A percentile compares a stretch with the other conserved stretches of the same genome.
These are phyloP conservation scores for Panagrolaimus sp. DNA, from an alignment of 1,140 invertebrate species.

Conservation along the genomic window DNA sequence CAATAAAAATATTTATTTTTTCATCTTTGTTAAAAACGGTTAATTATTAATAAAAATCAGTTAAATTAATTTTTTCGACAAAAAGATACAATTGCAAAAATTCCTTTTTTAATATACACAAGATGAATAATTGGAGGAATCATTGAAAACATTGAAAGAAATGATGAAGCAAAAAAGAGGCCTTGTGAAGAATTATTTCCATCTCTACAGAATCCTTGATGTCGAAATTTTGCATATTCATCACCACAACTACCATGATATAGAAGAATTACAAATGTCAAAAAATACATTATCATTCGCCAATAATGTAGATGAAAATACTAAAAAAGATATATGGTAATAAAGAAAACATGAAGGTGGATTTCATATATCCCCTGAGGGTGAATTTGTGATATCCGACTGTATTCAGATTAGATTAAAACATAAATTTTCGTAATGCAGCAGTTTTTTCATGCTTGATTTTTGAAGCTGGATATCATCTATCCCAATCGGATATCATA, in stretches of 20 bases:
- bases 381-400: too few species aligned
- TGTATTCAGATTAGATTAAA: too few species aligned
- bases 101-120: not conserved
- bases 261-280: not conserved
- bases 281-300: not conserved
- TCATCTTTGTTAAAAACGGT: too few species aligned
- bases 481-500: too few species aligned
- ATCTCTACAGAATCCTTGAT: not conserved
- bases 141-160: not conserved
- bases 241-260: not conserved
- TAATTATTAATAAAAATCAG: too few species aligned
- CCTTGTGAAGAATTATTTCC: not conserved
- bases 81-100: not conserved
- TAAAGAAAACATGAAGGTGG: too few species aligned
- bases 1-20: too few species aligned
- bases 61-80: not conserved
- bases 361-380: too few species aligned
- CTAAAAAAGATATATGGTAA: constrained; percentile 1
- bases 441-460: too few species aligned
- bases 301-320: constrained; percentile 12
- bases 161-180: not conserved
- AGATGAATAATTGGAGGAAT: constrained; percentile 9
- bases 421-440: too few species aligned
- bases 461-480: too few species aligned
- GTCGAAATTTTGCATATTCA: not conserved